phyloP scores from a whole-genome alignment of 2,888 invertebrate genomes.

The Neoaliturus tenellus region DNA sequence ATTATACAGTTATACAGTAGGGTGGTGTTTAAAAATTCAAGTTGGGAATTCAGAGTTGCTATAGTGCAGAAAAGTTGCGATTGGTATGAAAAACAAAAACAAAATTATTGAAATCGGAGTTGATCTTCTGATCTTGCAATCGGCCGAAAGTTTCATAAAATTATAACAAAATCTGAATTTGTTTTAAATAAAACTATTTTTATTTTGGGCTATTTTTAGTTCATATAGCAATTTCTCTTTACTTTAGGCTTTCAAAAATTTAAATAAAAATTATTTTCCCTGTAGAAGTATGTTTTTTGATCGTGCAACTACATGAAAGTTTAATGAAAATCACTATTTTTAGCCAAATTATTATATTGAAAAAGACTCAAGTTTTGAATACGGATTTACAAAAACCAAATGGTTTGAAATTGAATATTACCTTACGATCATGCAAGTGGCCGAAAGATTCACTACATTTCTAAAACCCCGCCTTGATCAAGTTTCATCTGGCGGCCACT shows the following conservation, averaged over 20 bases:
- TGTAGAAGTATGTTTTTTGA: constrained; percentile 8
- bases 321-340: neutral
- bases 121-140: constrained; percentile 31
- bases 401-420: neutral
- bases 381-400: neutral
- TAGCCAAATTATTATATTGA: neutral
- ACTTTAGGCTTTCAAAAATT: neutral
- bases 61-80: too few species aligned
- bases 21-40: too few species aligned
- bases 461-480: neutral
- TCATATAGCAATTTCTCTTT: too few species aligned
- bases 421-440: neutral
- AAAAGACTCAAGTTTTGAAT: neutral
- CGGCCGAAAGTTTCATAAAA: constrained; percentile 2
- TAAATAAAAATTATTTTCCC: constrained; percentile 25
- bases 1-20: too few species aligned
- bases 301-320: too few species aligned
- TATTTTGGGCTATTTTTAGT: too few species aligned
- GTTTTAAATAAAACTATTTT: too few species aligned
- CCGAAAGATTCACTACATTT: neutral
- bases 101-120: constrained; percentile 20
- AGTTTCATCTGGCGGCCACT: constrained; percentile 6
- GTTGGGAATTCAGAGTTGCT: too few species aligned
- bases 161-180: constrained; percentile 42
- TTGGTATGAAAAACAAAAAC: too few species aligned